Base-by-base conservation (phyloP, 2,888 invertebrate species). In the Nudaria mundana region DNA sequence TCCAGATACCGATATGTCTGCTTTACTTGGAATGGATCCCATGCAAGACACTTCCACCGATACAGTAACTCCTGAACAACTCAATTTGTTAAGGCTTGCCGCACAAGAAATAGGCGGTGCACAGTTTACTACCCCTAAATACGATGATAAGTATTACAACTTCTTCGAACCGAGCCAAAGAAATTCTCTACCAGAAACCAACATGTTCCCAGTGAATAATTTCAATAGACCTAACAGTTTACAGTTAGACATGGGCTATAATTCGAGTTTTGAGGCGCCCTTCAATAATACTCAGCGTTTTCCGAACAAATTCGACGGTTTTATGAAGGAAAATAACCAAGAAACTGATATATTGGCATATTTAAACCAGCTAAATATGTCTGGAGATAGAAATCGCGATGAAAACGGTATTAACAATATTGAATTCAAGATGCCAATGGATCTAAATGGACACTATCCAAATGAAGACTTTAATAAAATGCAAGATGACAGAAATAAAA, bases 31-130 rank as follows among this genome's bases (percentile, higher is more conserved):
- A 5, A 60, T 84, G 2, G 85, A 85, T n/a, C 53, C 77, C 1
- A 63, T 83, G 3, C 50, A 69, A 0, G 84, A 83, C 8, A 44
- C 72, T 0, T 58, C 46, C 11, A 31, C 63, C 1, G 66, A 76
- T 5, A 79, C 81, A 2, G 85, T 85, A 0, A 77, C 85, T 0
- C 84, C 83, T 2, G 89, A 86, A 63, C 88, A 89, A 50, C 59
- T 89, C 0, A 89, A 89, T 51, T 55, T 89, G 29, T 68, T 89
- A 40, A 74, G 88, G 55, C 63, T 89, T 12, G 89, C 89, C n/a
- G 87, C 89, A 3, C 89, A 89, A 64, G 85, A 89, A 56, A 86
- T 89, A 0, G 85, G 88, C 3, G 87, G 87, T 2, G 87, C 88
- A 2, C 88, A 88, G 46, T 87, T 87, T 64, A 57, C 79, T 22